These are phyloP conservation scores for Drosophila persimilis DNA, from an alignment of 1,140 invertebrate genomes.

Conservation along the genomic window DNA sequence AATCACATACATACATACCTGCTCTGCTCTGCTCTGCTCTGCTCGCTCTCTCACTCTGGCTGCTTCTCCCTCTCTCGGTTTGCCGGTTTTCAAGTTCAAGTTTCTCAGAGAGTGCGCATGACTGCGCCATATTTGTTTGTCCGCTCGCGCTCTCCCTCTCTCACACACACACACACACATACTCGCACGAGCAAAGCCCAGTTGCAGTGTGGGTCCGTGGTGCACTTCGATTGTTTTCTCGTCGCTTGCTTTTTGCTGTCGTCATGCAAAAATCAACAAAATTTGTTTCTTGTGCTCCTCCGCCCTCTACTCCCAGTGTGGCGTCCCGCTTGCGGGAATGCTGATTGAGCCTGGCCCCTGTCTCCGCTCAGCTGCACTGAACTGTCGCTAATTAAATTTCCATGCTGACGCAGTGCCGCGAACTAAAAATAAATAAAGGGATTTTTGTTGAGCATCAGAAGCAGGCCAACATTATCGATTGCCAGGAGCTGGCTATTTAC, in stretches of 20 bases:
- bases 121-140: constrained; percentile 66
- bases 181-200: no score
- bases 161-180: not conserved
- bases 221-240: constrained; percentile 48
- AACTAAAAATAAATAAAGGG: constrained; percentile 75
- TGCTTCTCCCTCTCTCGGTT: constrained; percentile 13
- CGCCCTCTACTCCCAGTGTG: not conserved
- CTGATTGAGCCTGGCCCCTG: not conserved
- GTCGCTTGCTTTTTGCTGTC: constrained; percentile 61
- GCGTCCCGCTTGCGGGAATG: constrained; percentile 16
- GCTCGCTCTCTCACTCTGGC: not conserved
- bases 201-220: constrained; percentile 28
- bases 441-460: constrained; percentile 42
- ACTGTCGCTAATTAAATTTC: constrained; percentile 77
- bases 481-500: constrained; percentile 26
- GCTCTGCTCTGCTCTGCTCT: constrained; percentile 3
- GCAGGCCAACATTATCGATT: constrained; percentile 39
- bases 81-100: constrained; percentile 80
- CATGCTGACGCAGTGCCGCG: constrained; percentile 65
- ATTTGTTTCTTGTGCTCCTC: constrained; percentile 20
- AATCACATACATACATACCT: constrained; percentile 16
- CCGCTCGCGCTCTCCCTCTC: constrained; percentile 12
- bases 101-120: constrained; percentile 67
- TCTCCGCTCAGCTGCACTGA: constrained; percentile 53
- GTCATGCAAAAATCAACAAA: constrained; percentile 66